A percentile compares a stretch with the other conserved stretches of the same genome.
These are phyloP conservation scores for Drosophila mayaguana DNA, from an alignment of 2,888 invertebrate genomes.

Conservation along the genomic window DNA sequence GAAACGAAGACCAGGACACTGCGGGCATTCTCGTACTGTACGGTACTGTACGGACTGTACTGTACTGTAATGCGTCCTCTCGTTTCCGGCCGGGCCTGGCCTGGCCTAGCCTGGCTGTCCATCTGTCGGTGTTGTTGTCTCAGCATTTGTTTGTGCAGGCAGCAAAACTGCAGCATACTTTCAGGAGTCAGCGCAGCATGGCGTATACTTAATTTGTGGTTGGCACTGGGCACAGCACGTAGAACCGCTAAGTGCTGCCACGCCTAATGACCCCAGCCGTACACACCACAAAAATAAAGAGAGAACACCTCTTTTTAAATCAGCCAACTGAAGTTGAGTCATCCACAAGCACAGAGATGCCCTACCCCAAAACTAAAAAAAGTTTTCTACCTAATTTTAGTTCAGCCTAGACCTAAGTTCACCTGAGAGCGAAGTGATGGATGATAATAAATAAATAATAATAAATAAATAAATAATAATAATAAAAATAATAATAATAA, in stretches of 20 bases:
- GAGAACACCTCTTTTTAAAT: not conserved
- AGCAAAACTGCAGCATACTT: slow-evolving; percentile 58
- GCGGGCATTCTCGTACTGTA: slow-evolving; percentile 45
- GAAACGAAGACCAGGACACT: slow-evolving; percentile 27
- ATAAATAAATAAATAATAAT: not conserved
- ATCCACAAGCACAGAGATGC: not conserved
- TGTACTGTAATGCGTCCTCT: not conserved
- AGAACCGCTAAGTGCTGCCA: slow-evolving; percentile 61
- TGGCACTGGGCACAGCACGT: slow-evolving; percentile 63
- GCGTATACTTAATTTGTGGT: slow-evolving; percentile 70
- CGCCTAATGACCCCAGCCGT: slow-evolving; percentile 60
- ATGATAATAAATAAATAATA: no score
- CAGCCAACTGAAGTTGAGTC: not conserved
- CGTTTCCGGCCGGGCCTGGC: slow-evolving; percentile 5
- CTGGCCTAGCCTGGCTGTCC: not conserved
- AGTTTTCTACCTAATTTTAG: no score
- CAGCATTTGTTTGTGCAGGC: slow-evolving; percentile 63
- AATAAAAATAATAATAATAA: no score
- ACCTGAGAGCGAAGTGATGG: no score
- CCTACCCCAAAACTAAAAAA: not conserved
- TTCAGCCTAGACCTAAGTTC: no score
- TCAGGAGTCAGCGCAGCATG: slow-evolving; percentile 43
- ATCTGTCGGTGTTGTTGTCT: slow-evolving; percentile 53
- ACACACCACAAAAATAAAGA: slow-evolving; percentile 10
- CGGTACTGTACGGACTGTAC: not conserved